Percentiles rank a stretch among this genome's conserved stretches.
Evolutionary conservation across 2,113 vertebrate genomes (phyloP).

Genomic region (Passer domesticus): DNA sequence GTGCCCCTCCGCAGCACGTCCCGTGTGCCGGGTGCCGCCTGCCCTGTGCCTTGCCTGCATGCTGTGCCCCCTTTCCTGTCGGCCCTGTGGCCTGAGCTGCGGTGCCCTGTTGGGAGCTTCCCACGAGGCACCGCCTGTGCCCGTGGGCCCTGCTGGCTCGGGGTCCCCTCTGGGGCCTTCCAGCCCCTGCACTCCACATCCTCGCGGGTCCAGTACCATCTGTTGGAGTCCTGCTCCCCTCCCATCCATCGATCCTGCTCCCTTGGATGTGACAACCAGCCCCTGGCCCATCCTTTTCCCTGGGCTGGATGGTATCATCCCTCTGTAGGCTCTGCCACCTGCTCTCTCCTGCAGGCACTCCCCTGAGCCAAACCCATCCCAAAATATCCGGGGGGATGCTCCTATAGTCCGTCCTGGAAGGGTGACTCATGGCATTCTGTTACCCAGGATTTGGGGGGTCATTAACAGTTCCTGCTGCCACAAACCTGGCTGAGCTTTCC

Average conservation of each 20-base stretch:
- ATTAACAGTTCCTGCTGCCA: background rate
- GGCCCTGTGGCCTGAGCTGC: background rate
- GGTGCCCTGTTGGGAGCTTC: fast-evolving
- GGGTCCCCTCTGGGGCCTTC: background rate
- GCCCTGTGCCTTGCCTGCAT: fast-evolving
- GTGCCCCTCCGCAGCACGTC: no score
- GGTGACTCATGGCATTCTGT: no score
- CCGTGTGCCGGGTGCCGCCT: background rate
- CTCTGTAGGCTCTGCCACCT: background rate
- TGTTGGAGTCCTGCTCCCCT: background rate
- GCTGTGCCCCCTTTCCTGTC: fast-evolving
- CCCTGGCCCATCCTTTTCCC: background rate
- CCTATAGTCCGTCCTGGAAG: fast-evolving
- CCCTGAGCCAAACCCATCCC: background rate
- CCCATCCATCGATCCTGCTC: background rate
- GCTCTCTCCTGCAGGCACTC: background rate
- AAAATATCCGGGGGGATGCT: background rate
- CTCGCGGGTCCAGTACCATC: fast-evolving
- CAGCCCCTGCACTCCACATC: no score
- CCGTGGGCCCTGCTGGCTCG: background rate
- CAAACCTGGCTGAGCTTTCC: background rate
- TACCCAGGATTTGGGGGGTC: background rate
- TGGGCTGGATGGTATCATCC: fast-evolving
- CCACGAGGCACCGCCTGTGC: no score
- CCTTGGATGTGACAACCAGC: background rate